Evolutionary conservation across 2,888 invertebrate species (phyloP).

Genomic region (Imbricaverruca yamaguchii): DNA sequence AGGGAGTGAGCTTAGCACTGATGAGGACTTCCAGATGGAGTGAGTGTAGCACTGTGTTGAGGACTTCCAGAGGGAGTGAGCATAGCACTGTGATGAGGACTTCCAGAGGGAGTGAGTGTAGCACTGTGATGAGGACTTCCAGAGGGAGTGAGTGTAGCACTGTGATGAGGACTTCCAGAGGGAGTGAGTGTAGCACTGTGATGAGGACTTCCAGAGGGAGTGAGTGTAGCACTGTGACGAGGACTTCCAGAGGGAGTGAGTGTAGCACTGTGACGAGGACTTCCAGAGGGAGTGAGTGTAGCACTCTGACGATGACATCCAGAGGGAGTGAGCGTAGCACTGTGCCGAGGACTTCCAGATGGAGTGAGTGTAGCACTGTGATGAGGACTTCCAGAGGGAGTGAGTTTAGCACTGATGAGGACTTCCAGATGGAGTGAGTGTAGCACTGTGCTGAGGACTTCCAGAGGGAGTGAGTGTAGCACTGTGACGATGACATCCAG

Average conservation of each 20-base stretch:
- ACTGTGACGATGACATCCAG: no score
- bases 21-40: no score
- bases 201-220: no score
- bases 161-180: no score
- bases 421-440: not conserved
- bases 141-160: constrained; percentile 25
- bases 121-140: constrained; percentile 77
- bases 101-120: no score
- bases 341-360: not conserved
- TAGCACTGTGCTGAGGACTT: no score
- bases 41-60: not conserved
- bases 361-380: constrained; percentile 53
- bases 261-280: constrained; percentile 80
- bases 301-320: not conserved
- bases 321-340: not conserved
- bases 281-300: constrained; percentile 43
- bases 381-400: constrained; percentile 59
- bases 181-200: constrained; percentile 4
- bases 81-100: no score
- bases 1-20: not conserved
- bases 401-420: not conserved
- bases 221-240: no score
- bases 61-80: not conserved
- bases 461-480: no score
- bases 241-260: no score